Evolutionary conservation across 2,797 vertebrate genomes (phyloP).

Genomic region (Acanthiza pusilla): DNA sequence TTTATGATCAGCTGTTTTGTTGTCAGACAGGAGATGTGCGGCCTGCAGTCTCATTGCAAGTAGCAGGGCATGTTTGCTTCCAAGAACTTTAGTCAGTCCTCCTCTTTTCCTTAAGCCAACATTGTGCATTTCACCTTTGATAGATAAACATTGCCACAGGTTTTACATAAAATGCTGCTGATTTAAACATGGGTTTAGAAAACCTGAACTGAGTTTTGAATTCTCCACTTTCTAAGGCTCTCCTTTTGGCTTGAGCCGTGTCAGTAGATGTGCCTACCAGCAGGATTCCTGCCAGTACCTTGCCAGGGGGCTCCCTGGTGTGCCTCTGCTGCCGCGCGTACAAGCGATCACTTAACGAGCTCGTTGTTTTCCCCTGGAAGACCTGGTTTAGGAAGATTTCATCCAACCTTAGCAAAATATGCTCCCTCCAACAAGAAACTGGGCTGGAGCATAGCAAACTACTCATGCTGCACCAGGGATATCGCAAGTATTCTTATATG

Average conservation of each 20-base stretch:
- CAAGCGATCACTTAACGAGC: rapidly evolving
- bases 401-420: neutral
- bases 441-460: neutral
- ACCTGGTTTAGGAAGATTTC: neutral
- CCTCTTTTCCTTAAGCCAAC: neutral
- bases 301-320: neutral
- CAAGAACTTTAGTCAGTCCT: neutral
- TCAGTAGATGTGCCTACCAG: neutral
- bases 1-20: neutral
- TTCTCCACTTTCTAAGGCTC: neutral
- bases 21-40: neutral
- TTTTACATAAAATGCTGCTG: neutral
- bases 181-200: neutral
- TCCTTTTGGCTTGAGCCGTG: neutral
- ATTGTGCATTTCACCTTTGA: neutral
- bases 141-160: neutral
- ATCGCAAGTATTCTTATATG: rapidly evolving
- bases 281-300: neutral
- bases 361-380: neutral
- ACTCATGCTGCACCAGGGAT: neutral
- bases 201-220: neutral
- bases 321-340: rapidly evolving
- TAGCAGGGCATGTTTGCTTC: neutral
- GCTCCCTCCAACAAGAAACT: neutral
- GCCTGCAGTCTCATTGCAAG: neutral